A percentile compares a stretch with the other conserved stretches of the same genome.
Evolutionary conservation across 37 sponge, comb jelly and placozoan species (phyloP).

Genomic region (Amphimedon queenslandica): DNA sequence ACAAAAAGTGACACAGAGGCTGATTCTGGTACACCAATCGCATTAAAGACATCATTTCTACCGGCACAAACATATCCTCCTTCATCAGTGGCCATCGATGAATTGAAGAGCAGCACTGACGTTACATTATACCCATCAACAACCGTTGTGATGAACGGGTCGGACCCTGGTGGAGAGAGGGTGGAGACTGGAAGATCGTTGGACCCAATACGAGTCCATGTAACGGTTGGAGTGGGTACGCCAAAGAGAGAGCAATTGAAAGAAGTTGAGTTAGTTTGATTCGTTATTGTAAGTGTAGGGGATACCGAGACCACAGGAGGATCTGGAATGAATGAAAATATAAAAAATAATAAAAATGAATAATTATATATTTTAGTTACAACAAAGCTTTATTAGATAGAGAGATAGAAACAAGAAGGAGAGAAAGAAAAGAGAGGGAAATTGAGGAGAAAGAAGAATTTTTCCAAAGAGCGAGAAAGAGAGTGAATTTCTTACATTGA

Average conservation of each 20-base stretch:
- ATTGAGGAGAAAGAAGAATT: too few species aligned
- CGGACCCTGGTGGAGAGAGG: background rate
- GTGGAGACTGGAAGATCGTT: background rate
- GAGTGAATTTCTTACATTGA: background rate
- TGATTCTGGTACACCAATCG: background rate
- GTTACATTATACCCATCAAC: slow-evolving; percentile 1
- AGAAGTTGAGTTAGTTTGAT: background rate
- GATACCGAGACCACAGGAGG: background rate
- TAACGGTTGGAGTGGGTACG: background rate
- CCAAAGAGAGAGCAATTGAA: background rate
- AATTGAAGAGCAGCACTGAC: background rate
- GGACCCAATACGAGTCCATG: background rate
- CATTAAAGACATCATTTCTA: slow-evolving; percentile 1
- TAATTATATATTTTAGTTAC: too few species aligned
- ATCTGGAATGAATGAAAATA: too few species aligned
- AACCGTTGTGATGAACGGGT: background rate
- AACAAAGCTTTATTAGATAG: too few species aligned
- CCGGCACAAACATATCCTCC: background rate
- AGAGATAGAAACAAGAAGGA: too few species aligned
- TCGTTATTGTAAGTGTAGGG: background rate
- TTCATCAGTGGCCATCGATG: background rate
- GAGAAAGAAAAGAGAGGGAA: too few species aligned
- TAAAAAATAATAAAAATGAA: too few species aligned
- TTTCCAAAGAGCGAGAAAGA: too few species aligned
- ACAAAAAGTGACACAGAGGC: background rate